A percentile compares a stretch with the other conserved stretches of the same genome.
These are phyloP conservation scores for Mechanitis messenoides DNA, from an alignment of 2,888 invertebrate genomes.

Conservation along the genomic window DNA sequence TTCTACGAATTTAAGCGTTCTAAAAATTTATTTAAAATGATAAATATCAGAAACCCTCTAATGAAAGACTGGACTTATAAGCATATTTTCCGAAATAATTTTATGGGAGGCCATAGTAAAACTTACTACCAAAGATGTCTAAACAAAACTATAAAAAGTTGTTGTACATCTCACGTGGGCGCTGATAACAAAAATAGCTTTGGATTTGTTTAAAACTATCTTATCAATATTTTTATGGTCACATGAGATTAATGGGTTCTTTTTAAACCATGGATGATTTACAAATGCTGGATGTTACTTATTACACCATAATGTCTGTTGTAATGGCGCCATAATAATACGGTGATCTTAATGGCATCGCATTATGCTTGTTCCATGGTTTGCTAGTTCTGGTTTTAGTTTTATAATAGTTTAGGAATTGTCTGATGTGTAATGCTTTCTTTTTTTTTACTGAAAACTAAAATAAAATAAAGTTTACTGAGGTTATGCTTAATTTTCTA, in stretches of 20 bases:
- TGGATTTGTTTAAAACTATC: conserved; percentile 3
- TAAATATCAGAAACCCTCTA: too few species aligned
- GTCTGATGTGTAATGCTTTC: background rate
- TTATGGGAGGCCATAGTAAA: too few species aligned
- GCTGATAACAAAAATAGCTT: conserved; percentile 2
- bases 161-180: background rate
- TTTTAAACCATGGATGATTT: conserved; percentile 28
- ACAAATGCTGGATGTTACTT: conserved; percentile 28
- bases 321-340: conserved; percentile 34
- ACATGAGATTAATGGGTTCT: conserved; percentile 14
- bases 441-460: conserved; percentile 1
- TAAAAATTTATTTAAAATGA: too few species aligned
- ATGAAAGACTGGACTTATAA: too few species aligned
- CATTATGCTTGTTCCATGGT: conserved; percentile 23
- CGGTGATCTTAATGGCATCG: conserved; percentile 31
- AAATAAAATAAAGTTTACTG: too few species aligned
- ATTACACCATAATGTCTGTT: conserved; percentile 31
- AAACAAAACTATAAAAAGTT: too few species aligned
- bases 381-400: conserved; percentile 23
- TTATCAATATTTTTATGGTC: conserved; percentile 25
- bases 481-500: too few species aligned
- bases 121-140: too few species aligned
- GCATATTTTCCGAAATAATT: too few species aligned
- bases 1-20: too few species aligned
- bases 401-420: conserved; percentile 8